Percentiles rank a stretch among this genome's conserved stretches.
These are phyloP conservation scores for Heliconius ethilla DNA, from an alignment of 2,888 invertebrate genomes.

Conservation along the genomic window DNA sequence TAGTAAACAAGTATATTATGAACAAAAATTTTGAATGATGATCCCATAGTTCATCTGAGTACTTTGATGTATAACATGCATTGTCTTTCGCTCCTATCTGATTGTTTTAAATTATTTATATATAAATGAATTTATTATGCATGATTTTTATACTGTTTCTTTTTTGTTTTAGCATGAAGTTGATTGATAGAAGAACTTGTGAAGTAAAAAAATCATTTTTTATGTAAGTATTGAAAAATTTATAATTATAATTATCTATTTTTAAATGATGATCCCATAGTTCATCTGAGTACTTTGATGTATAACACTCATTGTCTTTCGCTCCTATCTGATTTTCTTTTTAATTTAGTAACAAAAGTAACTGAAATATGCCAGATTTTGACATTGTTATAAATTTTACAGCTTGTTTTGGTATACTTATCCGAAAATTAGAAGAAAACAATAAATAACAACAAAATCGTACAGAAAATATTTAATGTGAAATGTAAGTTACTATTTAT, in stretches of 20 bases:
- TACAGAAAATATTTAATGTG: neutral
- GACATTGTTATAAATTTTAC: neutral
- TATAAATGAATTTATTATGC: no score
- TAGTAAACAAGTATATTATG: neutral
- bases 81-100: slow-evolving; percentile 78
- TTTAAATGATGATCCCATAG: slow-evolving; percentile 59
- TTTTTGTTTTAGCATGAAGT: no score
- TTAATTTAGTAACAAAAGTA: neutral
- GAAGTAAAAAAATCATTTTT: no score
- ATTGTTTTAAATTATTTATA: slow-evolving; percentile 44
- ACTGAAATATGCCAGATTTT: neutral
- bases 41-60: slow-evolving; percentile 60
- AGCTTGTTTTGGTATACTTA: neutral
- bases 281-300: slow-evolving; percentile 59
- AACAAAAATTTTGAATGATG: slow-evolving; percentile 47
- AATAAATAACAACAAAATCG: neutral
- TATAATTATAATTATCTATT: no score
- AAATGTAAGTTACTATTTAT: neutral
- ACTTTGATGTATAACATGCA: slow-evolving; percentile 51
- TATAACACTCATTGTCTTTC: slow-evolving; percentile 53
- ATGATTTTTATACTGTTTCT: no score
- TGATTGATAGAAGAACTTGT: no score
- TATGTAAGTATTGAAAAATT: no score
- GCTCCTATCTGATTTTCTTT: slow-evolving; percentile 76
- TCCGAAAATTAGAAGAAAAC: neutral